Percentiles rank a stretch among this genome's conserved stretches.
Conservation (phyloP, 2,113 vertebrate species). For the Butorides virescens region DNA sequence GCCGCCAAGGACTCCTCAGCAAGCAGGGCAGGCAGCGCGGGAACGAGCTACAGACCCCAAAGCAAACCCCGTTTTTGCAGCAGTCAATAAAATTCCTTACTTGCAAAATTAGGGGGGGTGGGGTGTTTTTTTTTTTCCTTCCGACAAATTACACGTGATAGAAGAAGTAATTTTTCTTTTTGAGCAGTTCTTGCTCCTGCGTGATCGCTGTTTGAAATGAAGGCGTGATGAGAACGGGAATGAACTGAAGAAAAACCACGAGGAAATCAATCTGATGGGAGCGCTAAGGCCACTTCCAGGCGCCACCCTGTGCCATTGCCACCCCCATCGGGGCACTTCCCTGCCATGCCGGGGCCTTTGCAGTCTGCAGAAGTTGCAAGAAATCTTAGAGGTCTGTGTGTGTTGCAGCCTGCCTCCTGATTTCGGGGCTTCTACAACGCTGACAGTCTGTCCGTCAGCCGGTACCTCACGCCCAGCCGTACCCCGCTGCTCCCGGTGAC, state of each 20-base stretch:
- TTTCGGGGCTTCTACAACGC: not conserved
- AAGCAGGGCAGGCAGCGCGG: not conserved
- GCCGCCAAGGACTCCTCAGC: not conserved
- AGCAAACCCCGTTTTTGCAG: not conserved
- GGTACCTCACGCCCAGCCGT: accelerated
- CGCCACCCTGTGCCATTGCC: accelerated
- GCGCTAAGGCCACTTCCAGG: not conserved
- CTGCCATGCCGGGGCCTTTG: not conserved
- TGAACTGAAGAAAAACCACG: accelerated
- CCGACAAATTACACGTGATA: not conserved
- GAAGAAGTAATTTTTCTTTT: not conserved
- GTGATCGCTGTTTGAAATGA: accelerated
- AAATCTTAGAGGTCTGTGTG: not conserved
- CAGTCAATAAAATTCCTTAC: not conserved
- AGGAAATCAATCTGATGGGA: not conserved
- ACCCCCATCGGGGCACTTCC: not conserved
- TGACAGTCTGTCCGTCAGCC: accelerated
- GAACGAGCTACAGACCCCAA: not conserved
- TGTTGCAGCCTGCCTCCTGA: too few relatives aligned
- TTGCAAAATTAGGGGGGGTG: not conserved
- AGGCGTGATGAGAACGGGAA: not conserved
- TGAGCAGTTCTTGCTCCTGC: not conserved
- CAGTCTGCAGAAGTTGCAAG: not conserved
- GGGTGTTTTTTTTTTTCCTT: not conserved
- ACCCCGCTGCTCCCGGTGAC: accelerated